phyloP scores from a whole-genome alignment of 1,140 invertebrate genomes.

The Matsumurasca onukii region DNA sequence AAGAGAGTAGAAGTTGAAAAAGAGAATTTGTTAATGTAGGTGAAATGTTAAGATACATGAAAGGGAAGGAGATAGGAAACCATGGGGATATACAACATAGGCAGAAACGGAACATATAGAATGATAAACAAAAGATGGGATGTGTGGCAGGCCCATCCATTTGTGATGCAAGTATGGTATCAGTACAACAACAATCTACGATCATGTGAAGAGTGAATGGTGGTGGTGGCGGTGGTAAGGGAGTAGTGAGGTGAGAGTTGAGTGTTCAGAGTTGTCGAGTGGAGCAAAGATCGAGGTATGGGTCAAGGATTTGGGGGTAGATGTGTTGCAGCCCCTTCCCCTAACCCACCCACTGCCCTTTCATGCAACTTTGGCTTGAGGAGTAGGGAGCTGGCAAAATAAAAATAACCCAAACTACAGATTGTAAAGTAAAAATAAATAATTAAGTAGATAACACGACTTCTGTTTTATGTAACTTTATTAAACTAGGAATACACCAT shows the following conservation, averaged over 20 bases:
- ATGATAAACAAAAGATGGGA: background rate
- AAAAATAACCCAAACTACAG: background rate
- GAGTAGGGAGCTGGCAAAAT: background rate
- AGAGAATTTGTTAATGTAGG: too few relatives aligned
- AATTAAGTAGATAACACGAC: conserved; percentile 1
- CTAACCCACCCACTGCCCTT: background rate
- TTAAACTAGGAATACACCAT: conserved; percentile 29
- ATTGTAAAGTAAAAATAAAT: background rate
- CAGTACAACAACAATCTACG: too few relatives aligned
- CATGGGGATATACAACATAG: background rate
- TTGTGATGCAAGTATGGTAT: too few relatives aligned
- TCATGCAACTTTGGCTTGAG: background rate
- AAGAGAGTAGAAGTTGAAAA: background rate
- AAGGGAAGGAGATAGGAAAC: too few relatives aligned
- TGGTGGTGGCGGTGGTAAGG: background rate
- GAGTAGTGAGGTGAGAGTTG: background rate
- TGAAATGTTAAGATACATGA: too few relatives aligned
- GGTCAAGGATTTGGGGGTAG: background rate
- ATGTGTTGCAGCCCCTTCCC: conserved; percentile 25
- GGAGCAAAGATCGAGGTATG: background rate
- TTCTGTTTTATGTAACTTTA: conserved; percentile 28
- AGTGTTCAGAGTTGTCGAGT: background rate
- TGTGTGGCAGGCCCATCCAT: too few relatives aligned
- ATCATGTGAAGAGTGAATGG: background rate
- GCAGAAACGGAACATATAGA: background rate